Evolutionary conservation across 2,888 invertebrate species (phyloP).

Genomic region (Ophion costatus): DNA sequence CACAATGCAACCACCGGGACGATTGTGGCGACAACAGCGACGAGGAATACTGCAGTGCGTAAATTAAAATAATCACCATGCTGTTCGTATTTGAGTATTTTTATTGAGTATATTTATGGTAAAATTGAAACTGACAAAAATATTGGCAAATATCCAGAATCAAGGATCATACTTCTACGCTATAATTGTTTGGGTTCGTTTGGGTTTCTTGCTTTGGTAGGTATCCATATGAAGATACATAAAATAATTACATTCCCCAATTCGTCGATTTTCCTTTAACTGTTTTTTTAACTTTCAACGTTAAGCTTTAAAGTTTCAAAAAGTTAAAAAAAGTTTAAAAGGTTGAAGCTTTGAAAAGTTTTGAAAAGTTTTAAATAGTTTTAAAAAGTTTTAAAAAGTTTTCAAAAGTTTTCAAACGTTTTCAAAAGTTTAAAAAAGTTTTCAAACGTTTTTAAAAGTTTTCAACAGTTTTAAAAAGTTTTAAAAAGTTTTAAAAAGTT

Average conservation of each 20-base stretch:
- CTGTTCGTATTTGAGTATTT: not conserved
- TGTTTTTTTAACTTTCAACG: no score
- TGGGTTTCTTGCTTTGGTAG: not conserved
- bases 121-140: not conserved
- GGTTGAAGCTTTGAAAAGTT: no score
- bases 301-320: no score
- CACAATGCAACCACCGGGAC: conserved; percentile 94
- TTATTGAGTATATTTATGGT: not conserved
- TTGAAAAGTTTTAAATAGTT: no score
- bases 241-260: not conserved
- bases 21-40: conserved; percentile 97
- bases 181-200: not conserved
- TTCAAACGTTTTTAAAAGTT: no score
- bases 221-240: not conserved
- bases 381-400: no score
- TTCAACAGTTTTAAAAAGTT: no score
- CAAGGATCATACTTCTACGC: not conserved
- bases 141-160: not conserved
- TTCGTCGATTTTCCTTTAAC: no score
- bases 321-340: no score
- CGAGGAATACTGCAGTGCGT: conserved; percentile 94
- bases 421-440: no score
- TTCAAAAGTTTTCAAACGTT: no score
- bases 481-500: no score
- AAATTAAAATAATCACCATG: conserved; percentile 28